Percentiles rank a stretch among this genome's conserved stretches.
These are phyloP conservation scores for Athetis lepigone DNA, from an alignment of 2,888 invertebrate species.

Conservation along the genomic window DNA sequence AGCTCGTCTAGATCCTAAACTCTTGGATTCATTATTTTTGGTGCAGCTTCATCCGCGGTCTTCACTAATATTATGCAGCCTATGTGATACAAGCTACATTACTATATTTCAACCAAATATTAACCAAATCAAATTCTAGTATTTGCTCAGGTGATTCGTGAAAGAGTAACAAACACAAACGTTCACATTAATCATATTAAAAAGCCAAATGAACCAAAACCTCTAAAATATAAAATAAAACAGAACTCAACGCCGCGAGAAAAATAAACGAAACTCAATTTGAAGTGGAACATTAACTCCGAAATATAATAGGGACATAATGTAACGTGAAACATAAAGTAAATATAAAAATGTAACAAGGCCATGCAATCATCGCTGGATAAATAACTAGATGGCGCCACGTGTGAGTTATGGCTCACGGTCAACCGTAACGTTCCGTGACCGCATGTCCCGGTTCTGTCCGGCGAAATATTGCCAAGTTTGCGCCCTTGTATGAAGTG, in stretches of 20 bases:
- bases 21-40: too few relatives aligned
- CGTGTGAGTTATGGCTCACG: slow-evolving; percentile 61
- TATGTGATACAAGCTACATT: too few relatives aligned
- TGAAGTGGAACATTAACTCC: slow-evolving; percentile 55
- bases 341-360: slow-evolving; percentile 64
- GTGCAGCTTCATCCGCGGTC: too few relatives aligned
- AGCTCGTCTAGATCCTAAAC: too few relatives aligned
- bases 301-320: slow-evolving; percentile 56
- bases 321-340: slow-evolving; percentile 61
- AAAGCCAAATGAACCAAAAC: slow-evolving; percentile 32
- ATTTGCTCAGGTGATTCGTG: too few relatives aligned
- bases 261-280: slow-evolving; percentile 64
- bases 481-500: slow-evolving; percentile 53
- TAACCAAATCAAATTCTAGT: too few relatives aligned
- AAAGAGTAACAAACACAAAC: slow-evolving; percentile 17
- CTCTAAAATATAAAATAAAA: slow-evolving; percentile 42
- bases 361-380: slow-evolving; percentile 70
- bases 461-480: slow-evolving; percentile 45
- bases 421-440: slow-evolving; percentile 18
- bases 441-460: slow-evolving; percentile 33
- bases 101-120: too few relatives aligned
- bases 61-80: too few relatives aligned
- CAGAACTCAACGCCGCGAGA: slow-evolving; percentile 41
- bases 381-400: slow-evolving; percentile 66
- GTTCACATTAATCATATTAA: slow-evolving; percentile 23